Percentiles rank a stretch among this genome's conserved stretches.
Evolutionary conservation across 1,140 invertebrate genomes (phyloP).

Genomic region (Asobara japonica): DNA sequence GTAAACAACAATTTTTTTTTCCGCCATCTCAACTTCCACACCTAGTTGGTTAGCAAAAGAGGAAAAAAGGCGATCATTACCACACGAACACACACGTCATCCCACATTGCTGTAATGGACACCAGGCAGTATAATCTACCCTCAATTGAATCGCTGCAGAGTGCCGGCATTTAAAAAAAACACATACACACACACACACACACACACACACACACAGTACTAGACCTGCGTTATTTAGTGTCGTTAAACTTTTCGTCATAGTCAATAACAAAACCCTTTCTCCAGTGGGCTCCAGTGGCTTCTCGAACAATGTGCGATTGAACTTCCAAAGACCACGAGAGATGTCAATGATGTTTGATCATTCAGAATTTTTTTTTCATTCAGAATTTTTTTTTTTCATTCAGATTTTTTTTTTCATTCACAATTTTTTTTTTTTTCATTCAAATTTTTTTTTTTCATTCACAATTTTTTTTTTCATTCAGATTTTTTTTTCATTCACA

Average conservation of each 20-base stretch:
- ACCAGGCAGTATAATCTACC: neutral
- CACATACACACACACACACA: neutral
- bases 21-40: neutral
- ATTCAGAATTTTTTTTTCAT: too few species aligned
- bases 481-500: too few species aligned
- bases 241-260: conserved; percentile 1
- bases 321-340: too few species aligned
- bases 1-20: neutral
- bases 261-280: neutral
- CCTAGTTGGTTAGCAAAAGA: neutral
- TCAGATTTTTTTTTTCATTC: too few species aligned
- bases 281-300: neutral
- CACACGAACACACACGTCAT: neutral
- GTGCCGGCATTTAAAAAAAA: neutral
- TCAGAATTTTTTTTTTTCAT: too few species aligned
- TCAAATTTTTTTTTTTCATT: too few species aligned
- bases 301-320: too few species aligned
- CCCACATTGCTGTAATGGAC: neutral
- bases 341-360: too few species aligned
- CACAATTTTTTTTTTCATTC: too few species aligned
- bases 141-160: neutral
- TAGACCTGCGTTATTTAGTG: neutral
- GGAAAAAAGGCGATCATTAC: too few species aligned
- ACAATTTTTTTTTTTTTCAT: too few species aligned
- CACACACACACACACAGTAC: too few species aligned